These are phyloP conservation scores for Brienomyrus brachyistius DNA, from an alignment of 2,113 vertebrate genomes.

Conservation along the genomic window DNA sequence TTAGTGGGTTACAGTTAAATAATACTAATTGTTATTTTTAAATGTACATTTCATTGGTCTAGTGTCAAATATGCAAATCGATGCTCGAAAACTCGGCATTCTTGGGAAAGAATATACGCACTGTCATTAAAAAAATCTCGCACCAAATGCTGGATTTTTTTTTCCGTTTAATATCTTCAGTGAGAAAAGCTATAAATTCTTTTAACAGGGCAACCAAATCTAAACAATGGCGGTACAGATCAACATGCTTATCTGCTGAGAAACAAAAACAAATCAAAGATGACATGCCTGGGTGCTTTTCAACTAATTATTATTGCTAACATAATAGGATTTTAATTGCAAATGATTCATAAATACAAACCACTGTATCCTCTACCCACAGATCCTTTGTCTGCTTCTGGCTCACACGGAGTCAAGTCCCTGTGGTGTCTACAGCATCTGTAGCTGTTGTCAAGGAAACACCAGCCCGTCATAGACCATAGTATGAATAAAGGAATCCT, in stretches of 20 bases:
- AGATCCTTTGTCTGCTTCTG: neutral
- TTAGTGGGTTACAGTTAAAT: neutral
- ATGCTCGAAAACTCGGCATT: neutral
- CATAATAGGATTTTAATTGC: conserved; percentile 8
- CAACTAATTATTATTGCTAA: conserved; percentile 3
- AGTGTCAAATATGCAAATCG: neutral
- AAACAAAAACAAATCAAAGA: neutral
- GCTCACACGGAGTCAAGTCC: neutral
- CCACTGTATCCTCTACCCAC: conserved; percentile 1
- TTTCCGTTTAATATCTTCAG: neutral
- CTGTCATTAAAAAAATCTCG: neutral
- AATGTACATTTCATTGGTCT: neutral
- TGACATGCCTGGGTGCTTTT: neutral
- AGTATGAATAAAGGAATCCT: conserved; percentile 8
- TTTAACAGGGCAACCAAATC: neutral
- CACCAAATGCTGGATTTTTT: neutral
- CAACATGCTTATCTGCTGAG: neutral
- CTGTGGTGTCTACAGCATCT: neutral
- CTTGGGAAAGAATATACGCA: neutral
- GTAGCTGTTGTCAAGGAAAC: conserved; percentile 8
- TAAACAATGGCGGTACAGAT: neutral
- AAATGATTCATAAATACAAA: conserved; percentile 9
- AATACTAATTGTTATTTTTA: neutral
- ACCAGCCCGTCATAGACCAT: neutral
- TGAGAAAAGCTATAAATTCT: neutral